Base-by-base conservation (phyloP, 1,140 invertebrate genomes). In the Caenorhabditis inopinata region DNA sequence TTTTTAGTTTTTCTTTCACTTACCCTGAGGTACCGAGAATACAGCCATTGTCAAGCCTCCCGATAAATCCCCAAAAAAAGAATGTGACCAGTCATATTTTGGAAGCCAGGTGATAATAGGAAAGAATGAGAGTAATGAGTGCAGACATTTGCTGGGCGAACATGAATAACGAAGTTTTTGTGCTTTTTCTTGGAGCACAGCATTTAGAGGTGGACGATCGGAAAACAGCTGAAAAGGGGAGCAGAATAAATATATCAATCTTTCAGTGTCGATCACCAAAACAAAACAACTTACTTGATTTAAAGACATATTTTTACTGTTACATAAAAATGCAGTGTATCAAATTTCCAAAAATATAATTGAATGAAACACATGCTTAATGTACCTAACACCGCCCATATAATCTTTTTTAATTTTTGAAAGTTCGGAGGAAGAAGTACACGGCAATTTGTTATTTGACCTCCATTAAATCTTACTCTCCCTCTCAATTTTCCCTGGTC, bases 21-120 rank as follows among this genome's bases (percentile, higher is more conserved):
- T 78, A 83, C 85, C 85, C 46, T 87, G 88, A 45, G 85, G 85
- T 23, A 87, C 81, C 18, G 78, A 79, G 68, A 87, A 87, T 12
- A 87, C 87, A 73, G 85, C 85, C 85, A 87, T 83, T 18, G 85
- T 87, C 32, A 87, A 53, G 27, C 85, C 85, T 47, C 87, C 85
- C 32, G 87, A 87, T 21, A 87, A 51, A 77, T 87, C 85, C 21
- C 81, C 82, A 46, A 87, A 87, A 51, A 87, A 88, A 3, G 87
- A 87, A 2, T 81, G 32, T 27, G 49, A 58, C 82, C 81, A 87
- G 62, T 80, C 73, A 51, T 85, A 85, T 25, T 77, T 79, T 51
- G 85, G 85, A 18, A 85, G 81, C 85, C 85, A 85, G 21, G 53
- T 42, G 45, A 85, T 45, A 48, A 85, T 85, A 6, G 84, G 84